Base-by-base conservation (phyloP, 2,113 vertebrate genomes). In the Vulpes ferrilata region DNA sequence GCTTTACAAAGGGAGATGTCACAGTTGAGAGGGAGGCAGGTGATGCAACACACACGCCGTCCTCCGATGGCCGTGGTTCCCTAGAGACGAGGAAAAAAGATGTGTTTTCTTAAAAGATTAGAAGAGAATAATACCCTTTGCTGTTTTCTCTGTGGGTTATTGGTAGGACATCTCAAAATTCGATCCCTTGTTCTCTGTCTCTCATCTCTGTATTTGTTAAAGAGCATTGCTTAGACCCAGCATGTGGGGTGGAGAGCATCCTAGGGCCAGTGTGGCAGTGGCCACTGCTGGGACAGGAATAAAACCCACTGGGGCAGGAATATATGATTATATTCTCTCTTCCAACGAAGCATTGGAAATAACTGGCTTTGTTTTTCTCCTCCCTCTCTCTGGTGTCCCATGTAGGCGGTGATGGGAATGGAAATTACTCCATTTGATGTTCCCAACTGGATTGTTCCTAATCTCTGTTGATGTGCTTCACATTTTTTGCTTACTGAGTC, bases 291-390 rank as follows among this genome's bases (percentile, higher is more conserved):
- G 43, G 53, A 59, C 12, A 20, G 55, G 43, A 74, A 92, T 78
- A 91, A 94, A 97, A 32, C 27, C n/a, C 43, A 25, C 32, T 0
- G 27, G 71, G 59, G 51, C 76, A 43, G 60, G n/a, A 8, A 25
- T 69, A 89, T 83, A 51, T 1, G 27, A 84, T 38, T 85, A 9
- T 53, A 91, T 95, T 93, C 90, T 88, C 57, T 97, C 67, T 96
- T 94, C 82, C 81, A 86, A 2, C 69, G 92, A 94, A 93, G 67
- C 88, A n/a, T 80, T 88, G 81, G 51, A 76, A 88, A 90, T 48
- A 65, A 78, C 30, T 43, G 53, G 12, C 73, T 97, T 96, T 84
- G 23, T 93, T 95, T 88, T 88, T 84, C 78, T 89, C 57, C 67
- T 62, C 35, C 79, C n/a, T 43, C 30, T 79, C 94, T 90, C 89